Evolutionary conservation across 2,113 vertebrate species (phyloP), one percentile per base, ranked within the genome.

Genomic region (Nibea albiflora): DNA sequence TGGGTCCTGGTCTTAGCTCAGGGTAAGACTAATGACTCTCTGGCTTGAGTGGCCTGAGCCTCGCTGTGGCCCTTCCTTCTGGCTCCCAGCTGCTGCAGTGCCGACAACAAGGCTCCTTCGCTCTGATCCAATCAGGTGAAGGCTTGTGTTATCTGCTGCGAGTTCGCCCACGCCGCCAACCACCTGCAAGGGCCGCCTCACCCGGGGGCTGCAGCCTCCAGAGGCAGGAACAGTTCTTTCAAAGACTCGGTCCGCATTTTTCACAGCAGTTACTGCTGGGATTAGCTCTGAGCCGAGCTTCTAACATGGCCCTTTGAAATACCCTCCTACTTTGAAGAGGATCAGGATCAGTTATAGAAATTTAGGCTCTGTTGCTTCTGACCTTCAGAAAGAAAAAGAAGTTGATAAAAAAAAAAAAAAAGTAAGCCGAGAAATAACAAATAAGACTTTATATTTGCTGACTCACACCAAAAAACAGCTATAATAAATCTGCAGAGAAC

Each of bases 1-100:
- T 9, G 85, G 82, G 80, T 11, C 42, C 35, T 0, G 26, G 83
- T 63, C 66, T 76, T 74, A 81, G 85, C 79, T 85, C 76, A 24
- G 54, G 54, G 63, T 80, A 85, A 87, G 84, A 90, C 82, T 89
- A 90, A 93, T 90, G 85, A 90, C 84, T 86, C 58, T 71, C 77
- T 86, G 82, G 79, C 73, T 82, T 64, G 66, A 84, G 79, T 77
- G 85, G 64, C 39, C 80, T 72, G 65, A 85, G 76, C 65, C 42
- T 81, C 3, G 5, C 42, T 42, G 26, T 44, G 57, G 56, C 49
- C 68, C 28, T 49, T 65, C 67, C 56, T 63, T 12, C 63, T 2
- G 73, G 67, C 62, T 61, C 68, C 54, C 79, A 71, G 80, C 80
- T 80, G 81, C 85, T 35, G 12, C 65, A 53, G 39, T 11, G 20